phyloP scores from a whole-genome alignment of 2,888 invertebrate genomes.

The Argyresthia albistria region DNA sequence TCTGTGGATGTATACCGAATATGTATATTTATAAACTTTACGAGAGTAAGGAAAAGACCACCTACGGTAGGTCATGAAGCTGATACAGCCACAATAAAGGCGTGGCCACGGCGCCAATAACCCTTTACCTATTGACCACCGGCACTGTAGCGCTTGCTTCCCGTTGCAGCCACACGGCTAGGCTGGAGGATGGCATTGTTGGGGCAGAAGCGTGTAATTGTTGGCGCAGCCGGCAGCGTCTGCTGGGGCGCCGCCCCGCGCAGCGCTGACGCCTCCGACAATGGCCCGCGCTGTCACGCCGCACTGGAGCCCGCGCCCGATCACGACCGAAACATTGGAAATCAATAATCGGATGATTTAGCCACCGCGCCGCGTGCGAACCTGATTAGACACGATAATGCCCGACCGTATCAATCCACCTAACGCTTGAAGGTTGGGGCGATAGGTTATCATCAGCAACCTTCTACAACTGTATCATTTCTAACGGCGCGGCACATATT shows the following conservation, averaged over 20 bases:
- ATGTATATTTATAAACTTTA: too few species aligned
- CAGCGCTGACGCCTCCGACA: slow-evolving; percentile 43
- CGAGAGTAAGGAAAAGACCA: too few species aligned
- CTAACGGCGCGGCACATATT: slow-evolving; percentile 60
- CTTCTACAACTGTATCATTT: slow-evolving; percentile 53
- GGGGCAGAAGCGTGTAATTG: slow-evolving; percentile 69
- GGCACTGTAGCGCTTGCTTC: too few species aligned
- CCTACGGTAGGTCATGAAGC: too few species aligned
- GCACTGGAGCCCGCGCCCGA: slow-evolving; percentile 53
- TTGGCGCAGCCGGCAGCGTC: slow-evolving; percentile 32
- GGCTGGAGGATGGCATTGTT: slow-evolving; percentile 47
- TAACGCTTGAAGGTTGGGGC: slow-evolving; percentile 36
- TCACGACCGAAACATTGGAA: slow-evolving; percentile 72
- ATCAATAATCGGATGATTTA: slow-evolving; percentile 72
- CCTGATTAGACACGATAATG: slow-evolving; percentile 69
- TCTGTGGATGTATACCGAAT: too few species aligned
- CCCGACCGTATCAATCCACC: slow-evolving; percentile 43
- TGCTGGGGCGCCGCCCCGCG: slow-evolving; percentile 16
- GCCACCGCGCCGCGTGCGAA: slow-evolving; percentile 71
- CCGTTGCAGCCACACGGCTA: too few species aligned
- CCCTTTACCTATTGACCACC: too few species aligned
- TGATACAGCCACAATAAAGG: too few species aligned
- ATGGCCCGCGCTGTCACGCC: slow-evolving; percentile 59
- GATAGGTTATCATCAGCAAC: slow-evolving; percentile 59
- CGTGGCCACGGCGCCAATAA: too few species aligned